Conservation (phyloP, 2,113 vertebrate species). For the Amphiprion ocellaris region DNA sequence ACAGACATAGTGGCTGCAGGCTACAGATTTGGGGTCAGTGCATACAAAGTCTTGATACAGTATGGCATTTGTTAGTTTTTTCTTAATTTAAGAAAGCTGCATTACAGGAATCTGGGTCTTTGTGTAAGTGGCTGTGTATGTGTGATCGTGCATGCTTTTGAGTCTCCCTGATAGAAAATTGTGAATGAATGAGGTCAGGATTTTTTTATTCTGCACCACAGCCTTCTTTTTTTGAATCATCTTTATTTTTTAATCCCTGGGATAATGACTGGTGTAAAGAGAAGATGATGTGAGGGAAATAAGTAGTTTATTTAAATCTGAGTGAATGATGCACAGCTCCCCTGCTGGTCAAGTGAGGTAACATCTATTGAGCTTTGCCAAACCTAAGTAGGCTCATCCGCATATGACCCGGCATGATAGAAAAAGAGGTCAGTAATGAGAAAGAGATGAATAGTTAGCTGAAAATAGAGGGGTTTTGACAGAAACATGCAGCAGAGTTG, state of each 20-base stretch:
- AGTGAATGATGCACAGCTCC: slow-evolving; percentile 51
- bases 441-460: slow-evolving; percentile 66
- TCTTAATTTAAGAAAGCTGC: slow-evolving; percentile 32
- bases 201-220: slow-evolving; percentile 6
- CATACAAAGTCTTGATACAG: slow-evolving; percentile 56
- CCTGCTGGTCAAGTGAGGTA: slow-evolving; percentile 57
- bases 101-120: slow-evolving; percentile 4
- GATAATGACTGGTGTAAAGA: slow-evolving; percentile 34
- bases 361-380: slow-evolving; percentile 55
- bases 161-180: slow-evolving; percentile 22
- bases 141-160: slow-evolving; percentile 15
- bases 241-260: slow-evolving; percentile 2
- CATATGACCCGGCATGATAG: slow-evolving; percentile 71
- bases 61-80: slow-evolving; percentile 36
- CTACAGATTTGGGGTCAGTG: slow-evolving; percentile 70
- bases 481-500: slow-evolving; percentile 36
- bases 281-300: background rate
- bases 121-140: slow-evolving; percentile 23
- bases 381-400: slow-evolving; percentile 71
- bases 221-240: slow-evolving; percentile 10
- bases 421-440: slow-evolving; percentile 76
- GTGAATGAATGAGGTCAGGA: slow-evolving; percentile 38
- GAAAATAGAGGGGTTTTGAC: slow-evolving; percentile 64
- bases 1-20: slow-evolving; percentile 60
- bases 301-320: slow-evolving; percentile 20